A percentile compares a stretch with the other conserved stretches of the same genome.
Conservation (phyloP, 2,888 invertebrate genomes). For the Eulithis testata region DNA sequence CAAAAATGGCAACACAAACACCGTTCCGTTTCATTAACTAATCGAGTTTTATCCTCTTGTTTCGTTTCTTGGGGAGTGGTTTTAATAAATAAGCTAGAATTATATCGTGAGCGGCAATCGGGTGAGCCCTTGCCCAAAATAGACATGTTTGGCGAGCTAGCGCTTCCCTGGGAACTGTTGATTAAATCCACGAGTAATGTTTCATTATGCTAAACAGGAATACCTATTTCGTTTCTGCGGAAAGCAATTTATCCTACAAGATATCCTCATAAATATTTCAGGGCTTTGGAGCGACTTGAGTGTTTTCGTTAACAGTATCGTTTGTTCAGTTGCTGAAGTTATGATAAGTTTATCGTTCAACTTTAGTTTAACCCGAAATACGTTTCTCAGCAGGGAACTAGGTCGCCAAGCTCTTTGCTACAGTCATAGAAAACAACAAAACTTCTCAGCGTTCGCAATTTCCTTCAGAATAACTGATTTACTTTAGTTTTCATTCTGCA, state of each 20-base stretch:
- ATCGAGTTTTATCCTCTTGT: conserved; percentile 32
- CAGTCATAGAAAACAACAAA: conserved; percentile 23
- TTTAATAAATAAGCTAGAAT: conserved; percentile 30
- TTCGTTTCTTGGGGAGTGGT: conserved; percentile 26
- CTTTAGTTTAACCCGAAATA: conserved; percentile 20
- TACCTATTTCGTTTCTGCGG: conserved; percentile 30
- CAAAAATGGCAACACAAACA: conserved; percentile 33
- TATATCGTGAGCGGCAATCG: conserved; percentile 23
- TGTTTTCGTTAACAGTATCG: conserved; percentile 26
- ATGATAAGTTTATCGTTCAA: conserved; percentile 21
- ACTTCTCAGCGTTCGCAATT: conserved; percentile 21
- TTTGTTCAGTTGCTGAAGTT: conserved; percentile 17
- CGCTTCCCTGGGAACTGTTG: conserved; percentile 35
- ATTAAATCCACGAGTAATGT: conserved; percentile 28
- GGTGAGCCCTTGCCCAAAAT: conserved; percentile 38
- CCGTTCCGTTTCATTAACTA: conserved; percentile 36
- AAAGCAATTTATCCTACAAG: conserved; percentile 28
- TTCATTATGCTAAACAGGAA: conserved; percentile 35
- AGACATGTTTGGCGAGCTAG: conserved; percentile 37
- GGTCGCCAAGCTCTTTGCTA: conserved; percentile 22
- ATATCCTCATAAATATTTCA: conserved; percentile 32
- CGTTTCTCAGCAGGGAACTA: conserved; percentile 15
- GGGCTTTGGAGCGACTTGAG: conserved; percentile 14
- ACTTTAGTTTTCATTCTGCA: conserved; percentile 7
- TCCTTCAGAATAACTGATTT: conserved; percentile 12